Evolutionary conservation across 2,888 invertebrate species (phyloP).

Genomic region (Salpingus planirostris): DNA sequence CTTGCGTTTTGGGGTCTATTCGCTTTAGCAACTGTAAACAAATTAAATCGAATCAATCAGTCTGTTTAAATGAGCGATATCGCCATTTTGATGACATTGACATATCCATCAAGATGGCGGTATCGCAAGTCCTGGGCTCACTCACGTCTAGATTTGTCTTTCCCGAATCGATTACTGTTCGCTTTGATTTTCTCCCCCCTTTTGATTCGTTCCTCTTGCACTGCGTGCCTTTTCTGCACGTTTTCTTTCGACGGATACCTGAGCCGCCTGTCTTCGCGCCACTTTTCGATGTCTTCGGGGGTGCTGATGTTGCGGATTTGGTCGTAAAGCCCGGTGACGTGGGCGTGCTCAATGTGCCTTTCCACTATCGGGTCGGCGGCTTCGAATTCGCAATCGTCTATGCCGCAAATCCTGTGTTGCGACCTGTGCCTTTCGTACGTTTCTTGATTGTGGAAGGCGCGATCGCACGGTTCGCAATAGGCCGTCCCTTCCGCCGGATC

Average conservation of each 20-base stretch:
- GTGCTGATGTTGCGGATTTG: constrained; percentile 66
- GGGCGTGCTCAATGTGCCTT: constrained; percentile 75
- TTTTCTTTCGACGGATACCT: constrained; percentile 48
- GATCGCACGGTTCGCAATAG: constrained; percentile 82
- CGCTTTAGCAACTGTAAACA: too few relatives aligned
- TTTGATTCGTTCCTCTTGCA: constrained; percentile 55
- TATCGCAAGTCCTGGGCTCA: too few relatives aligned
- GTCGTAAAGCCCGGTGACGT: constrained; percentile 72
- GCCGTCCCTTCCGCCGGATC: too few relatives aligned
- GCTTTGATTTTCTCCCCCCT: constrained; percentile 65
- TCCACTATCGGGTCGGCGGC: constrained; percentile 73
- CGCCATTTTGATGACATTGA: too few relatives aligned
- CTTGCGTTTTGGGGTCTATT: constrained; percentile 1
- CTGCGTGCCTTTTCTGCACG: constrained; percentile 51
- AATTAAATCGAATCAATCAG: too few relatives aligned
- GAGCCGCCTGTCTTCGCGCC: constrained; percentile 73
- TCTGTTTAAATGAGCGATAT: too few relatives aligned
- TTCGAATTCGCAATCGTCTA: constrained; percentile 70
- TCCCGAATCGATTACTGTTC: constrained; percentile 39
- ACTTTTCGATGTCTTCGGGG: constrained; percentile 75
- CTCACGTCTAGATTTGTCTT: constrained; percentile 38
- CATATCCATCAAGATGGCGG: too few relatives aligned
- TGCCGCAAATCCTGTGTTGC: constrained; percentile 71
- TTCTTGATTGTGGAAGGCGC: constrained; percentile 54
- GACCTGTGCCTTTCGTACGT: constrained; percentile 57